Base-by-base conservation (phyloP, 2,888 invertebrate species). In the Nomada fabriciana region DNA sequence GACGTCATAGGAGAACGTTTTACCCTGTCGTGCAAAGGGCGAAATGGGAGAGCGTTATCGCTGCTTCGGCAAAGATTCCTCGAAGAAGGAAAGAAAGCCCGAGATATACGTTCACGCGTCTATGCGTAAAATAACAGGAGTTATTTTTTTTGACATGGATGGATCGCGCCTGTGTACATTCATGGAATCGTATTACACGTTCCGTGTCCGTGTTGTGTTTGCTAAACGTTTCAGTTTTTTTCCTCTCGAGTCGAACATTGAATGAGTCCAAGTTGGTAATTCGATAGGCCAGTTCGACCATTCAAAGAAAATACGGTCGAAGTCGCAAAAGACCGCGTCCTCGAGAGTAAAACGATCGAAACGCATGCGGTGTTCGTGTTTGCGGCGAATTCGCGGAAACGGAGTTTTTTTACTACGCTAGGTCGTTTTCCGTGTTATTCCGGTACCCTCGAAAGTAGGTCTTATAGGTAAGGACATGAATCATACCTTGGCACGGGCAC, bases 401-500 rank as follows among this genome's bases (percentile, higher is more conserved):
- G 52, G 9, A 55, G n/a, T 20, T 68, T 55, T 55, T 20, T 29
- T 29, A 50, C 36, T 10, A 10, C 3, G 53, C 42, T 10, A 42
- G 36, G 7, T 36, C 42, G n/a, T 23, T 55, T 18, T n/a, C 18
- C 65, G 29, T 42, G 50, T 57, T 78, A 63, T 74, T 74, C 55
- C 55, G 74, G 47, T 52, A 43, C 18, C 52, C 43, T 68, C 59
- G 76, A 64, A 79, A 69, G 71, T 75, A 47, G 71, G 70, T 79
- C 80, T 80, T 47, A 25, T 67, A 57, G 64, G 57, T 72, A 52
- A 59, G 47, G 23, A 50, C 29, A 42, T 81, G 82, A 82, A 82
- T 82, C 82, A 82, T 73, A 65, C 63, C 55, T 81, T 76, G 82
- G 82, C 82, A 71, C 67, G 47, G n/a, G 60, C 80, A 10, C 20